These are phyloP conservation scores for Calameuta pallipes DNA, from an alignment of 2,888 invertebrate species.

Conservation along the genomic window DNA sequence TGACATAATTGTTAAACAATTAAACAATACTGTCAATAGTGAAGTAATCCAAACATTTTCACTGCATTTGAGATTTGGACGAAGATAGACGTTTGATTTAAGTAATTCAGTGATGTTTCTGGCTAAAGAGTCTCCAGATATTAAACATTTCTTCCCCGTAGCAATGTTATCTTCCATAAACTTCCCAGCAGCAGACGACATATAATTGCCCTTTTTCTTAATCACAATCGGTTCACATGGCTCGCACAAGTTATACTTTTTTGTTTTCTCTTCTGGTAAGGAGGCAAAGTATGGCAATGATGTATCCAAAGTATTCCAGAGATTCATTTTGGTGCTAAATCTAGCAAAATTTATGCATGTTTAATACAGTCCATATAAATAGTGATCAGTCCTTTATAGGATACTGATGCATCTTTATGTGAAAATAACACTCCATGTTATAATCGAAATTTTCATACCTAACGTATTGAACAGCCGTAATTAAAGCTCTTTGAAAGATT, in stretches of 20 bases:
- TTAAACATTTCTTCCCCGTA: no score
- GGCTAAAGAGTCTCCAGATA: neutral
- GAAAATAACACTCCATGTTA: neutral
- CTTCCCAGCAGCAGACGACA: neutral
- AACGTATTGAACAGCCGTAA: neutral
- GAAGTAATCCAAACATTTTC: conserved; percentile 14
- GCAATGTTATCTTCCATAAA: no score
- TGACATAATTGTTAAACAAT: conserved; percentile 45
- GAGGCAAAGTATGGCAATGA: neutral
- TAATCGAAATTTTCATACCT: neutral
- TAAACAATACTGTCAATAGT: conserved; percentile 44
- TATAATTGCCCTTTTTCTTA: neutral
- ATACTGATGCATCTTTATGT: neutral
- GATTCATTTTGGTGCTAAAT: neutral
- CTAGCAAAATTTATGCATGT: neutral
- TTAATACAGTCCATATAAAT: neutral
- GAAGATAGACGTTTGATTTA: neutral
- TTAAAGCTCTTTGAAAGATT: neutral
- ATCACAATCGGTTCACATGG: neutral
- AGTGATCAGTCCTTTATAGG: neutral
- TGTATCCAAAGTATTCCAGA: neutral
- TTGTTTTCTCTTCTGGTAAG: neutral
- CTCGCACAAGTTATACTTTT: neutral
- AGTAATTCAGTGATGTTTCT: neutral
- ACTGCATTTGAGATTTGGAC: conserved; percentile 25